phyloP scores from a whole-genome alignment of 23 tunicate species.

The Ciona savignyi region DNA sequence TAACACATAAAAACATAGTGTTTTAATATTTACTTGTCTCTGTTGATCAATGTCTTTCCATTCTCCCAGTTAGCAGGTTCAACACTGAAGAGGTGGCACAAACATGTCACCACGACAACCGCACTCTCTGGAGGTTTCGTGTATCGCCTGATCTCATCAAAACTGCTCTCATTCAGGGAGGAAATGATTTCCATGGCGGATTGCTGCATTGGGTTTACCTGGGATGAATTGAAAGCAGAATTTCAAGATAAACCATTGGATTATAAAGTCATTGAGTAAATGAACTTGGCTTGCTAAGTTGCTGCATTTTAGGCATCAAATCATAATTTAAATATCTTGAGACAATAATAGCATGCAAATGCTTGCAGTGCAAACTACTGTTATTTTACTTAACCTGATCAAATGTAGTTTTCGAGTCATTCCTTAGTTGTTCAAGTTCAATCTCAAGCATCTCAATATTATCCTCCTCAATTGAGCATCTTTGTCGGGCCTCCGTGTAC shows the following conservation, averaged over 20 bases:
- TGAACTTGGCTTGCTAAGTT: no score
- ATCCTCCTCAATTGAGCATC: constrained; percentile 71
- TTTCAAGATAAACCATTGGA: no score
- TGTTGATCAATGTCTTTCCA: constrained; percentile 56
- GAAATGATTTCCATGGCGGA: constrained; percentile 42
- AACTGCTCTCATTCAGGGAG: constrained; percentile 14
- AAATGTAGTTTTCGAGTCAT: constrained; percentile 29
- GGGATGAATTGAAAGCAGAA: no score
- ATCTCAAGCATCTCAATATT: constrained; percentile 44
- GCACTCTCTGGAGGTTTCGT: constrained; percentile 54
- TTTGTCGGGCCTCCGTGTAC: constrained; percentile 59
- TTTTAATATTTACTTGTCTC: constrained; percentile 41
- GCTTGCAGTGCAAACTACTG: no score
- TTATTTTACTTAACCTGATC: constrained; percentile 41
- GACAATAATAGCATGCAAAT: no score
- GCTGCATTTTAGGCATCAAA: no score
- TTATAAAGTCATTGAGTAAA: no score
- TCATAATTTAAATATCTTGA: no score
- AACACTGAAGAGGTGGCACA: constrained; percentile 78
- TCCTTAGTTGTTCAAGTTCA: constrained; percentile 39
- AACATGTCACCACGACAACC: constrained; percentile 35
- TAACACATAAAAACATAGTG: not conserved
- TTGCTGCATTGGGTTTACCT: constrained; percentile 60
- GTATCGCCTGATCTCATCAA: constrained; percentile 65
- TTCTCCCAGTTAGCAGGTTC: constrained; percentile 81